A percentile compares a stretch with the other conserved stretches of the same genome.
Evolutionary conservation across 1,140 invertebrate genomes (phyloP).

Genomic region (Drosophila auraria): DNA sequence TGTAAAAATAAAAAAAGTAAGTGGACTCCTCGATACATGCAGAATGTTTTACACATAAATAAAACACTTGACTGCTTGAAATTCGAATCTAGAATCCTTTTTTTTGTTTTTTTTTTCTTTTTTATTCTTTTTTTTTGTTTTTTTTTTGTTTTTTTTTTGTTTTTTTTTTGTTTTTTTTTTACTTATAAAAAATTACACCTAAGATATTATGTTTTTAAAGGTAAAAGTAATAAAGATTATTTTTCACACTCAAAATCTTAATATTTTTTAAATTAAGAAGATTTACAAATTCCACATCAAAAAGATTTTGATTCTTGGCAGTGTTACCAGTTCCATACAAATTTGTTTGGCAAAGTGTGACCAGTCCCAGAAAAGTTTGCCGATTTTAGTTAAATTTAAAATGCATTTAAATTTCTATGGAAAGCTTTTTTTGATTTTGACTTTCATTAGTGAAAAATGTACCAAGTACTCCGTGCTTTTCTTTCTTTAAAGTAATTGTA

Average conservation of each 20-base stretch:
- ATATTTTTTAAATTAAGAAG: too few species aligned
- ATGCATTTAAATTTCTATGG: too few species aligned
- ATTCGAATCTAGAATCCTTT: background rate
- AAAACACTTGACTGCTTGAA: background rate
- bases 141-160: background rate
- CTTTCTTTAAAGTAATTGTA: background rate
- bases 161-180: too few species aligned
- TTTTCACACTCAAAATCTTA: too few species aligned
- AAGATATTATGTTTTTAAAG: background rate
- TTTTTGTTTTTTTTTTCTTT: background rate
- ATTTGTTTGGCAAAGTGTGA: background rate
- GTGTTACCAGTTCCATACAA: too few species aligned
- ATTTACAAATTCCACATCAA: too few species aligned
- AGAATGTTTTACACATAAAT: background rate
- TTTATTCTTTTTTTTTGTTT: background rate
- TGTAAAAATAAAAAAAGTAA: conserved; percentile 19
- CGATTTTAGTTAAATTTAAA: too few species aligned
- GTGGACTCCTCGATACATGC: too few species aligned
- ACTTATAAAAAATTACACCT: background rate
- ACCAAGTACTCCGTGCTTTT: background rate
- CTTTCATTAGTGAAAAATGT: background rate
- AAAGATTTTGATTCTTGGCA: too few species aligned
- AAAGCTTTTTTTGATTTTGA: too few species aligned
- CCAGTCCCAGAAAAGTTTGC: background rate
- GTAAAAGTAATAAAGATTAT: background rate